Conservation (phyloP, 2,797 vertebrate species). For the Gymnocypris eckloni region DNA sequence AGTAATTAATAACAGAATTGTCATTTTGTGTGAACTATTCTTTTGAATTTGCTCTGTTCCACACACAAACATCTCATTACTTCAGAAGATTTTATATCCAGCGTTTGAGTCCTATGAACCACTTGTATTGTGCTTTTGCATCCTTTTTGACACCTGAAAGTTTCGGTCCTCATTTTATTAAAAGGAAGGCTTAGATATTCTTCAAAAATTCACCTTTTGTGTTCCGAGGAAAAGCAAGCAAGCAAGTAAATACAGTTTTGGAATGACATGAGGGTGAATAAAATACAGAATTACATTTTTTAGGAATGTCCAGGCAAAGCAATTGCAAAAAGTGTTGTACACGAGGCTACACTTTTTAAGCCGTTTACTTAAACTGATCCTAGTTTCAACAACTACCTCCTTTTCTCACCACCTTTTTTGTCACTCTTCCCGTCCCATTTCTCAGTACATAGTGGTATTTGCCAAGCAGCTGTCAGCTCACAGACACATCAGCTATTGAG, state of each 20-base stretch:
- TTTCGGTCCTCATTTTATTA: background rate
- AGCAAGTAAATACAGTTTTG: background rate
- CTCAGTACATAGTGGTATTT: conserved; percentile 30
- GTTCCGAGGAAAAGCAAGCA: background rate
- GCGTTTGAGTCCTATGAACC: background rate
- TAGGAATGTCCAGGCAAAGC: background rate
- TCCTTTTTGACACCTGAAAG: background rate
- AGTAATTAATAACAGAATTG: no score
- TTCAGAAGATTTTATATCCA: background rate
- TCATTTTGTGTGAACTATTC: no score
- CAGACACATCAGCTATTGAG: conserved; percentile 37
- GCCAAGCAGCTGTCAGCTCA: conserved; percentile 41
- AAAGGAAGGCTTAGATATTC: background rate
- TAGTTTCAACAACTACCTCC: background rate
- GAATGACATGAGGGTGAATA: background rate
- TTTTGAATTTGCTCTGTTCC: background rate
- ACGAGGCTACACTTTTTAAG: background rate
- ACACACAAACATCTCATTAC: background rate
- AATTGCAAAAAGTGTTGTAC: background rate
- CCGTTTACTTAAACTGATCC: background rate
- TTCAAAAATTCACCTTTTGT: background rate
- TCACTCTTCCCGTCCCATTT: background rate
- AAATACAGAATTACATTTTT: background rate
- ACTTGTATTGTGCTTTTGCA: background rate
- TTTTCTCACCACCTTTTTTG: background rate